These are phyloP conservation scores for Stenopsyche tienmushanensis DNA, from an alignment of 1,140 invertebrate genomes.

Conservation along the genomic window DNA sequence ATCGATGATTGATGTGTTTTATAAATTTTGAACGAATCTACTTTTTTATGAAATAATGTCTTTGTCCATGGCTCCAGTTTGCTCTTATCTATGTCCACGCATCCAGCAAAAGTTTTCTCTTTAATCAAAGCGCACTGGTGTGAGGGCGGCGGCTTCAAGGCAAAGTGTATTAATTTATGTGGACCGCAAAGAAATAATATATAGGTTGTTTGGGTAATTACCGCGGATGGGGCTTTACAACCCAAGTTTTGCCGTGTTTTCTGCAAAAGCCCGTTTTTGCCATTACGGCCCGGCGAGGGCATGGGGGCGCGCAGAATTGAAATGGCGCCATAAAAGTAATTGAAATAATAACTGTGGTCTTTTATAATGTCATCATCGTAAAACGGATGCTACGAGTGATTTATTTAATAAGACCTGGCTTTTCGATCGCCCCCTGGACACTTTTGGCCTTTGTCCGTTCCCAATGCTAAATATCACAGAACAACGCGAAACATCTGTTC, in stretches of 20 bases:
- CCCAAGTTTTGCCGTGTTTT: conserved; percentile 15
- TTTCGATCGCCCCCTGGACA: too few relatives aligned
- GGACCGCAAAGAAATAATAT: conserved; percentile 19
- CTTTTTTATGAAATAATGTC: too few relatives aligned
- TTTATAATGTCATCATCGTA: conserved; percentile 23
- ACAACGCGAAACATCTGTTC: too few relatives aligned
- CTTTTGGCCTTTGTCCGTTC: too few relatives aligned
- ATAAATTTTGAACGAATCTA: too few relatives aligned
- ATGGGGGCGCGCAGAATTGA: conserved; percentile 3
- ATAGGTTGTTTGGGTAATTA: conserved; percentile 18
- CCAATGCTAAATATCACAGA: too few relatives aligned
- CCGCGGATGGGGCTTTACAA: neutral
- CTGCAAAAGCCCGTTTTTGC: conserved; percentile 19
- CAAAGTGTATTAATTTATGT: conserved; percentile 13
- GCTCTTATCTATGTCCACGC: too few relatives aligned
- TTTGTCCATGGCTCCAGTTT: too few relatives aligned
- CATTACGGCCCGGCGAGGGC: conserved; percentile 13
- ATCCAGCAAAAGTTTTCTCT: neutral
- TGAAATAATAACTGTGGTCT: conserved; percentile 21
- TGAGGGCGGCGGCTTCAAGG: too few relatives aligned
- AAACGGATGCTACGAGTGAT: conserved; percentile 16
- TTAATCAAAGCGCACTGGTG: too few relatives aligned
- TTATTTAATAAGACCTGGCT: neutral
- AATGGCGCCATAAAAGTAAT: conserved; percentile 23
- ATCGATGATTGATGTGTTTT: too few relatives aligned